Evolutionary conservation across 2,888 invertebrate species (phyloP), one percentile per base, ranked within the genome.

Genomic region (Ditula angustiorana): DNA sequence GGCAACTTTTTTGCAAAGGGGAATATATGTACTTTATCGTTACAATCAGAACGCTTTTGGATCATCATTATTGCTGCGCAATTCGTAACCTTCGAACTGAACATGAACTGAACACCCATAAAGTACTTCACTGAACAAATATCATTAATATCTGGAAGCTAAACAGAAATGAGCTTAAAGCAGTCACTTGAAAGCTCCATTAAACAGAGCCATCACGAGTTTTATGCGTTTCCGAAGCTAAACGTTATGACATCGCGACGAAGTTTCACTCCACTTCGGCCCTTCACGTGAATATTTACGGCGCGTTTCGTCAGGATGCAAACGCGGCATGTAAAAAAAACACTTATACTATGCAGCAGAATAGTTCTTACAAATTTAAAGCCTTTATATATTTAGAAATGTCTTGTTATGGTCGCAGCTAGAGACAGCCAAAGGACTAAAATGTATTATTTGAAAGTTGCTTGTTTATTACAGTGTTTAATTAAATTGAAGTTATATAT

Each of bases 191-290:
- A 63, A 66, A 62, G 61, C 63, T 56, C 66, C 69, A 66, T 69
- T 68, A 68, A 70, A 60, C 68, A 41, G 61, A 66, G 62, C 62
- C 62, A 55, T 67, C 65, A 61, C 56, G 63, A 70, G 64, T 71
- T 68, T 68, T 67, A 65, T 66, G 64, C 61, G 71, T 71, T 66
- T 56, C 35, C 58, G 69, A 75, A 74, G 71, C 73, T 74, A 66
- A 71, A 65, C 71, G 70, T 73, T 77, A 75, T 74, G 75, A 79
- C 75, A 74, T 78, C 78, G 72, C 67, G 66, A 71, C 72, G 68
- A 71, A 73, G 72, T 74, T 74, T 66, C 67, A 57, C 52, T 65
- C 62, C 58, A 28, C 35, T 52, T 35, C 5, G 64, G 59, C 58
- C 64, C 64, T 64, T 59, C 28, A 11, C 37, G 46, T 24, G 46